Percentiles rank a stretch among this genome's conserved stretches.
phyloP scores from a whole-genome alignment of 2,888 invertebrate species.

The Pseudanteris insignis region DNA sequence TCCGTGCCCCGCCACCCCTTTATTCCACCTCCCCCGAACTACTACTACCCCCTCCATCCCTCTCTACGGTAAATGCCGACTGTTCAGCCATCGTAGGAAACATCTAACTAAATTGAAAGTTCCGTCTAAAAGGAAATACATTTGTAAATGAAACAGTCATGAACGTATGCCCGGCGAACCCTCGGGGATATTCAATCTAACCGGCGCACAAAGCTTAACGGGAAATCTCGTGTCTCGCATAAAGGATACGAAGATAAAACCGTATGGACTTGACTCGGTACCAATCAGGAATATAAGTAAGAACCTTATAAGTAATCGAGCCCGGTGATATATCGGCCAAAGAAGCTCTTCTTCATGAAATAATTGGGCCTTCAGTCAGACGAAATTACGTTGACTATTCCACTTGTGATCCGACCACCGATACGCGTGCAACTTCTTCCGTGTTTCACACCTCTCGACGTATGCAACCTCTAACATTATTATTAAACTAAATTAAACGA shows the following conservation, averaged over 20 bases:
- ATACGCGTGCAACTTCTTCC: too few species aligned
- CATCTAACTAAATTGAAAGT: conserved; percentile 64
- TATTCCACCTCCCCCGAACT: conserved; percentile 7
- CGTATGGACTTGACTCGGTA: conserved; percentile 51
- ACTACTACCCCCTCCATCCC: conserved; percentile 29
- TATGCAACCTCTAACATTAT: too few species aligned
- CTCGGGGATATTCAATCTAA: conserved; percentile 60
- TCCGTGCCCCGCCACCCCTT: neutral
- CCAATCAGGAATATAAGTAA: conserved; percentile 43
- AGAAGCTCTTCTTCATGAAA: conserved; percentile 15
- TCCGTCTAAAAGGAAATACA: conserved; percentile 63
- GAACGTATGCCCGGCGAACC: conserved; percentile 58
- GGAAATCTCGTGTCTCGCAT: conserved; percentile 59
- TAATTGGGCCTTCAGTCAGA: conserved; percentile 36
- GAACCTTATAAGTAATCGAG: conserved; percentile 36
- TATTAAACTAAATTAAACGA: too few species aligned
- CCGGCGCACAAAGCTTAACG: conserved; percentile 59
- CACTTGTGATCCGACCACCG: too few species aligned
- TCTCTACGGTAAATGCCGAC: conserved; percentile 19
- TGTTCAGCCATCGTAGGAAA: conserved; percentile 51
- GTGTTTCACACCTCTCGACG: too few species aligned
- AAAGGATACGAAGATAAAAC: conserved; percentile 60
- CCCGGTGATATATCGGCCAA: conserved; percentile 26
- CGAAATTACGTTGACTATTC: too few species aligned
- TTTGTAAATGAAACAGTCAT: conserved; percentile 65